Evolutionary conservation across 2,113 vertebrate genomes (phyloP).

Genomic region (Serinus canaria): DNA sequence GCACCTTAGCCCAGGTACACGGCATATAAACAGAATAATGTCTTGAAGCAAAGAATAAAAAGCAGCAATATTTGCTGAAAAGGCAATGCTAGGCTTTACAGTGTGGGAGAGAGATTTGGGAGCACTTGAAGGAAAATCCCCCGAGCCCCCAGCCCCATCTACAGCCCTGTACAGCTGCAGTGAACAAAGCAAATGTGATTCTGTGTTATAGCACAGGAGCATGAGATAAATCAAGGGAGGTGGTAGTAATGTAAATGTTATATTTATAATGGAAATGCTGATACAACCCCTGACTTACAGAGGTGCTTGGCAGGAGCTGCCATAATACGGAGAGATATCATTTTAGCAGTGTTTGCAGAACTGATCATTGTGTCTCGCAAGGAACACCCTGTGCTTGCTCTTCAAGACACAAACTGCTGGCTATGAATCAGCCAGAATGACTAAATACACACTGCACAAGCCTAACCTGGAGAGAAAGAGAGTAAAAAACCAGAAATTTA

Average conservation of each 20-base stretch:
- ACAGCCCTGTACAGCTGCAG: not conserved
- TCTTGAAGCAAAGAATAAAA: conserved; percentile 35
- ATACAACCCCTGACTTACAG: conserved; percentile 33
- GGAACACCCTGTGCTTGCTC: conserved; percentile 37
- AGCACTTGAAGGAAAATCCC: conserved; percentile 46
- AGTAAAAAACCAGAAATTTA: not conserved
- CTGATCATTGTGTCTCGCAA: conserved; percentile 45
- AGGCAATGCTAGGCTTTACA: not conserved
- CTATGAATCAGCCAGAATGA: conserved; percentile 43
- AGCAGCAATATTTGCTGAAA: conserved; percentile 44
- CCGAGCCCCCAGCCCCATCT: not conserved
- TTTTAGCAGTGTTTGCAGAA: conserved; percentile 46
- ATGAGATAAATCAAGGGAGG: conserved; percentile 52
- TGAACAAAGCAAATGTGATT: conserved; percentile 51
- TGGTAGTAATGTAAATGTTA: conserved; percentile 47
- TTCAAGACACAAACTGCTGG: conserved; percentile 26
- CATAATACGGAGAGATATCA: conserved; percentile 4
- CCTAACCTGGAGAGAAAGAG: conserved; percentile 15
- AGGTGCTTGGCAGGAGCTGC: conserved; percentile 9
- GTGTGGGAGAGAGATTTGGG: not conserved
- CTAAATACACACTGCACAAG: conserved; percentile 17
- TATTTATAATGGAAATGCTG: conserved; percentile 62
- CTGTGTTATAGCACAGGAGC: not conserved
- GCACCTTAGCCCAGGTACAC: not conserved
- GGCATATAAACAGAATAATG: not conserved